Base-by-base conservation (phyloP, 2,797 vertebrate species). In the Coregonus ussuriensis region DNA sequence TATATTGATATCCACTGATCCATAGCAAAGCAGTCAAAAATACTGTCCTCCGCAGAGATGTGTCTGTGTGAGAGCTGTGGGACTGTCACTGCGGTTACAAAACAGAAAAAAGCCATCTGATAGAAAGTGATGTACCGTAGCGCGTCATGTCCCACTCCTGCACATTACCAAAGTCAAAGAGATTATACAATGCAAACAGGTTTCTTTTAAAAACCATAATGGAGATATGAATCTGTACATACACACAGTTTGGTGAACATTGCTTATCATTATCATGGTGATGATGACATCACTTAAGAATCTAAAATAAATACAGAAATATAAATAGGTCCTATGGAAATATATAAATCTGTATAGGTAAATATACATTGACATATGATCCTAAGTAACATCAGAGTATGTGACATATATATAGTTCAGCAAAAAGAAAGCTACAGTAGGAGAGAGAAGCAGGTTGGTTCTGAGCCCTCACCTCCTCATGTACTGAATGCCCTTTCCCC, bases 251-350 rank as follows among this genome's bases (percentile, higher is more conserved):
- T 83, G 79, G 81, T 89, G 88, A 89, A 88, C 87, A 91, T 87
- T 89, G 88, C 89, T 92, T 89, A 86, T 88, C 67, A 72, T 81
- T 87, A 84, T 87, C 77, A 81, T 82, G 83, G 89, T 81, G 83
- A 74, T 77, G 83, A 82, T 88, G 82, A 88, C 82, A 84, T 89
- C 83, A 87, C 81, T 87, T 87, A 82, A 89, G 79, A 89, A 68
- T 84, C 91, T 91, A 89, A 93, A 92, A 91, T 85, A 83, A 94
- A 91, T 85, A 86, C 89, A 92, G 78, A 89, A 92, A 89, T 93
- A 89, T 88, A 91, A 93, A 90, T 84, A 91, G 81, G 83, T 91
- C 86, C 85, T 90, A 91, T 91, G 86, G 85, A 92, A 91, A 95
- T 91, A 89, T 88, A 89, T 81, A 88, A 88, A 89, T 90, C 84